Evolutionary conservation across 2,797 vertebrate genomes (phyloP).

Genomic region (Pitangus sulphuratus): DNA sequence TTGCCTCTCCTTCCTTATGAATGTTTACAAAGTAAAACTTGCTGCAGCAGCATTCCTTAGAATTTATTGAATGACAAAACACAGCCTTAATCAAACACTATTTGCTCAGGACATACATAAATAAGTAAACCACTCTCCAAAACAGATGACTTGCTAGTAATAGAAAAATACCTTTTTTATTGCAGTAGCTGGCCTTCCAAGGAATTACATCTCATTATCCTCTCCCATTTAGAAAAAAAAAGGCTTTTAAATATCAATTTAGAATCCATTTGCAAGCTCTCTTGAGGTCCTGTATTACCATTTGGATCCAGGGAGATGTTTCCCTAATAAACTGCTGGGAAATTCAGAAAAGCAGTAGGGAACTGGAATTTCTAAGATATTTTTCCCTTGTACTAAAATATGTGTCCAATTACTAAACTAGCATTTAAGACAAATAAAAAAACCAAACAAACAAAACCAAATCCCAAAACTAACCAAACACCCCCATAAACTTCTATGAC

Average conservation of each 20-base stretch:
- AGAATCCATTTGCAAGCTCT: conserved; percentile 33
- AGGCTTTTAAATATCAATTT: conserved; percentile 39
- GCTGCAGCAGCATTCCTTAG: neutral
- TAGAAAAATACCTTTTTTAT: conserved; percentile 69
- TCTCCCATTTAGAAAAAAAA: neutral
- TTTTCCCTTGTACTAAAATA: neutral
- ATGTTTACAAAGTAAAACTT: neutral
- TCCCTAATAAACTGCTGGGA: neutral
- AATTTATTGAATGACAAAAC: neutral
- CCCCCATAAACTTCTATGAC: accelerated
- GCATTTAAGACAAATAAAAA: neutral
- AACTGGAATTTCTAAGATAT: neutral
- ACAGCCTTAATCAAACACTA: conserved; percentile 2
- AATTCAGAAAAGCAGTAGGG: neutral
- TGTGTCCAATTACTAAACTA: neutral
- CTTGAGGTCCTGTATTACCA: neutral
- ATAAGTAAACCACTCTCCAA: neutral
- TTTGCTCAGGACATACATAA: neutral
- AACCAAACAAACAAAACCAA: too few species aligned
- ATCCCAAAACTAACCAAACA: accelerated
- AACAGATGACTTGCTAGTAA: conserved; percentile 42
- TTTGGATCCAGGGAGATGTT: neutral
- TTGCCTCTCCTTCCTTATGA: neutral
- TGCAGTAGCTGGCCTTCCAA: conserved; percentile 68
- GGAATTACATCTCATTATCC: conserved; percentile 51